Evolutionary conservation across 2,888 invertebrate genomes (phyloP).

Genomic region (Brachyptera risi): DNA sequence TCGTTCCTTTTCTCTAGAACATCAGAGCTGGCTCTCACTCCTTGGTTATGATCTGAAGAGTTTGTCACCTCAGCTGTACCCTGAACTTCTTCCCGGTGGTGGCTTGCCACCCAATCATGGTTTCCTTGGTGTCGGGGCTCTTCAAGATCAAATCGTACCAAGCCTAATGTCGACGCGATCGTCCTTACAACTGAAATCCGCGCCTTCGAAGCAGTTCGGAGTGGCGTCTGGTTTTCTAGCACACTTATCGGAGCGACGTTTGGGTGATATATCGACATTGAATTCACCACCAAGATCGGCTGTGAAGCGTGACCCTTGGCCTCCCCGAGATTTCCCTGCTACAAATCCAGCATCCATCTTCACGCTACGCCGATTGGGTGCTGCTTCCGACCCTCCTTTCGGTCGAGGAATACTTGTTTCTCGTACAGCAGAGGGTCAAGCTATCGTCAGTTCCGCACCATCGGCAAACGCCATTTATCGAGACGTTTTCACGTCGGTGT

Average conservation of each 20-base stretch:
- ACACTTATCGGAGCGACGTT: slow-evolving; percentile 71
- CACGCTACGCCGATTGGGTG: slow-evolving; percentile 47
- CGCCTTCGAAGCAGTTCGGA: slow-evolving; percentile 46
- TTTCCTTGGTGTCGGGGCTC: slow-evolving; percentile 43
- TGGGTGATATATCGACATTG: slow-evolving; percentile 53
- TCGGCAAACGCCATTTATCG: slow-evolving; percentile 87
- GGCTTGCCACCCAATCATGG: slow-evolving; percentile 39
- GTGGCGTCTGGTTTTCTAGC: slow-evolving; percentile 82
- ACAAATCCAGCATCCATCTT: slow-evolving; percentile 53
- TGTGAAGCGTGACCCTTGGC: slow-evolving; percentile 70
- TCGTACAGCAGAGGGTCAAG: slow-evolving; percentile 70
- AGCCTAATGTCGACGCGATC: slow-evolving; percentile 26
- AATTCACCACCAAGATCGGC: slow-evolving; percentile 70
- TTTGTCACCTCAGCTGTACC: slow-evolving; percentile 80
- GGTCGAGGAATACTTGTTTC: slow-evolving; percentile 79
- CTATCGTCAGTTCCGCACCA: slow-evolving; percentile 75
- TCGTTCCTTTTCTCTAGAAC: slow-evolving; percentile 57
- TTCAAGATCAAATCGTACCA: slow-evolving; percentile 25
- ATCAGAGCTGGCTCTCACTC: slow-evolving; percentile 77
- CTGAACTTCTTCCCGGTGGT: slow-evolving; percentile 56
- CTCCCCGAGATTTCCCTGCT: slow-evolving; percentile 57
- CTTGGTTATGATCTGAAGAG: slow-evolving; percentile 83
- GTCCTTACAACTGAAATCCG: slow-evolving; percentile 26
- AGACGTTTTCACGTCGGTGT: slow-evolving; percentile 89
- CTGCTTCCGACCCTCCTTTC: slow-evolving; percentile 83